Conservation (phyloP, 2,113 vertebrate genomes). For the Gallinago jamesoni region DNA sequence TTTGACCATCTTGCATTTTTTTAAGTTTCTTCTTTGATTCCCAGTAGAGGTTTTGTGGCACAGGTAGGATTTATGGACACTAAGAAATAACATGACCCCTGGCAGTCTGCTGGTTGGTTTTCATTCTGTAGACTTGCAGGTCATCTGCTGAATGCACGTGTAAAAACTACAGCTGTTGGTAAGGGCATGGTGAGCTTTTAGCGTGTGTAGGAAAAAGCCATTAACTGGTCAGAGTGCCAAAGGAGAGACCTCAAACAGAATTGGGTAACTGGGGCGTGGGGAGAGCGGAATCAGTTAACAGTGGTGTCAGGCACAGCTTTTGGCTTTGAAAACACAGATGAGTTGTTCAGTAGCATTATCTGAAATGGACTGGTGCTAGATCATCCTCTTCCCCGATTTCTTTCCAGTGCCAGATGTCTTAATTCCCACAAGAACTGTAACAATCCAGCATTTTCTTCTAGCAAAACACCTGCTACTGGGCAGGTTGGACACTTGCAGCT, state of each 20-base stretch:
- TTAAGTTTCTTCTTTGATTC: neutral
- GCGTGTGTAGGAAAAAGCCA: neutral
- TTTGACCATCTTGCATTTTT: neutral
- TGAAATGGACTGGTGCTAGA: neutral
- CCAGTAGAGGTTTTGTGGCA: neutral
- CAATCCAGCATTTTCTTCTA: neutral
- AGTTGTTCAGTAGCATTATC: neutral
- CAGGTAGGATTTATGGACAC: neutral
- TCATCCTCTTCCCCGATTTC: neutral
- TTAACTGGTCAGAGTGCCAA: neutral
- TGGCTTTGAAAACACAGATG: neutral
- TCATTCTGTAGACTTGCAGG: neutral
- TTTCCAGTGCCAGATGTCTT: neutral
- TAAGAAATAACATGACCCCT: neutral
- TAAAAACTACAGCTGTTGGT: neutral
- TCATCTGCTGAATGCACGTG: neutral
- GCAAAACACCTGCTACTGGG: neutral
- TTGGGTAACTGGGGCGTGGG: accelerated
- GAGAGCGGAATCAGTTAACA: neutral
- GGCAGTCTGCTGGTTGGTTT: neutral
- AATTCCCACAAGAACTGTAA: neutral
- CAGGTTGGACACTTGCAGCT: neutral
- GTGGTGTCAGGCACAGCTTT: neutral
- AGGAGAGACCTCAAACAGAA: neutral
- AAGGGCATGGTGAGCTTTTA: neutral